Evolutionary conservation across 2,113 vertebrate genomes (phyloP).

Genomic region (Stegostoma tigrinum): DNA sequence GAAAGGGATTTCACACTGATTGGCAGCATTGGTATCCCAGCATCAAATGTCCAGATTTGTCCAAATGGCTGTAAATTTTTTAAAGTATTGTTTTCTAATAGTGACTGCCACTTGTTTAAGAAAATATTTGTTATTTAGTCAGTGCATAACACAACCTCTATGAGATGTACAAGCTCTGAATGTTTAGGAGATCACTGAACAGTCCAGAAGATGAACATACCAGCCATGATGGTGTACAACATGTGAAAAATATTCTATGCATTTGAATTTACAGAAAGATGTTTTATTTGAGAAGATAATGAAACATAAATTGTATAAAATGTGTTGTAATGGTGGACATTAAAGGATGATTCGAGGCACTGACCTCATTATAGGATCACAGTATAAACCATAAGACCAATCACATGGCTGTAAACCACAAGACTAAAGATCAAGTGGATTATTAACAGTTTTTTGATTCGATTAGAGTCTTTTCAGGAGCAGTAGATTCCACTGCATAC

Average conservation of each 20-base stretch:
- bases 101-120: background rate
- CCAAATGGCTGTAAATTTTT: background rate
- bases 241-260: background rate
- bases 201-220: background rate
- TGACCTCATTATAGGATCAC: background rate
- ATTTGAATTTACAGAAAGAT: background rate
- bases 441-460: background rate
- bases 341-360: background rate
- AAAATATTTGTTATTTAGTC: background rate
- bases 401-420: background rate
- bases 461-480: background rate
- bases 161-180: background rate
- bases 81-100: background rate
- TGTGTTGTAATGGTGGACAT: background rate
- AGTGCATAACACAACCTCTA: too few relatives aligned
- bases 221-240: background rate
- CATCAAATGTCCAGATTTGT: background rate
- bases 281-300: background rate
- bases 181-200: background rate
- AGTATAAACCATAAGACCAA: background rate
- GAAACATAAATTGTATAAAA: background rate
- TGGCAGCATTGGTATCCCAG: background rate
- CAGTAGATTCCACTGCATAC: background rate
- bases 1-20: background rate
- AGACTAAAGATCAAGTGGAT: background rate